phyloP scores from a whole-genome alignment of 2,113 vertebrate species.

The Sarotherodon lohbergeri region DNA sequence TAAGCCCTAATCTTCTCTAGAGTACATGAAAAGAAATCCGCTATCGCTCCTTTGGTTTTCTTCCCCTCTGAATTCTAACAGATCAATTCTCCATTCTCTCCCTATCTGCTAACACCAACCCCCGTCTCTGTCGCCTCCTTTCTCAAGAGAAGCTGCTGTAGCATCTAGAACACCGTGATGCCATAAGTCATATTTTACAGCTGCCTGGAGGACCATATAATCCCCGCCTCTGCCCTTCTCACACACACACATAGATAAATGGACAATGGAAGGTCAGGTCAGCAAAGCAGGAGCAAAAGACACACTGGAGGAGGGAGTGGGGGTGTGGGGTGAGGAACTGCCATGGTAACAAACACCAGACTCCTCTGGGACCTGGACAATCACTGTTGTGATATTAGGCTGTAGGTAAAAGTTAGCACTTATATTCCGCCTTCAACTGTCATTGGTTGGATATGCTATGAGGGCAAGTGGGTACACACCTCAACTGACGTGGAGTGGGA shows the following conservation, averaged over 20 bases:
- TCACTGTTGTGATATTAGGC: not conserved
- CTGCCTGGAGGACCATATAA: conserved; percentile 51
- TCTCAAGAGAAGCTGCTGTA: conserved; percentile 17
- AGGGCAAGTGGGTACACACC: not conserved
- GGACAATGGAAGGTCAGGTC: conserved; percentile 49
- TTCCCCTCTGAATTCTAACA: not conserved
- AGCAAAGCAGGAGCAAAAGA: conserved; percentile 12
- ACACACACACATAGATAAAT: conserved; percentile 3
- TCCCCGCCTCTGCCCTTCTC: conserved; percentile 20
- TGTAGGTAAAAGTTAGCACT: not conserved
- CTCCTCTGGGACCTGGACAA: conserved; percentile 6
- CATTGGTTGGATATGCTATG: not conserved
- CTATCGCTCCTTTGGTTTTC: conserved; percentile 37
- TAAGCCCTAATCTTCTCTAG: conserved; percentile 54
- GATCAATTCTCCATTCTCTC: conserved; percentile 36
- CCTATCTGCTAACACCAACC: not conserved
- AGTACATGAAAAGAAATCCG: conserved; percentile 45
- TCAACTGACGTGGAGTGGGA: not conserved
- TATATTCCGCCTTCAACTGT: not conserved
- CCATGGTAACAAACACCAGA: conserved; percentile 17
- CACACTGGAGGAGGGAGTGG: not conserved
- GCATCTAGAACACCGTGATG: conserved; percentile 6
- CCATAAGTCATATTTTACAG: conserved; percentile 52
- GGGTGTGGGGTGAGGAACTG: not conserved
- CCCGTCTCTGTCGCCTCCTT: not conserved